Conservation (phyloP, 1,140 invertebrate species). For the Penaeus japonicus region DNA sequence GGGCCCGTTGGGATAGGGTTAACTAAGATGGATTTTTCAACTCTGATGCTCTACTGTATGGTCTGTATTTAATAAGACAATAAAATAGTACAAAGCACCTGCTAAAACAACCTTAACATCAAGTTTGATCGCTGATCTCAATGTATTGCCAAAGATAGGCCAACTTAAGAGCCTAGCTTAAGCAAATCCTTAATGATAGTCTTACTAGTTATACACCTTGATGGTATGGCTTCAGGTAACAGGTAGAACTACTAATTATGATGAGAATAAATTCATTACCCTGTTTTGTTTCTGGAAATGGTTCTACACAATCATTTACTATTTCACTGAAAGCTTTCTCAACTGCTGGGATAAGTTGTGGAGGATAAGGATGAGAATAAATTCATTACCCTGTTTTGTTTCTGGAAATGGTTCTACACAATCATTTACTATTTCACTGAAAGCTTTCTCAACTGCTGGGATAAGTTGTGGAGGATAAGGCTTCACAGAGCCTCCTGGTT, state of each 20-base stretch:
- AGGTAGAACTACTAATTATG: neutral
- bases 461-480: neutral
- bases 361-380: neutral
- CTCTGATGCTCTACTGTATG: no score
- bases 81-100: no score
- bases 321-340: conserved; percentile 11
- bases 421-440: conserved; percentile 13
- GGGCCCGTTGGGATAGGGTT: no score
- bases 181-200: conserved; percentile 3
- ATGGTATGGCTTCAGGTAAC: neutral
- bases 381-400: neutral
- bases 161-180: no score
- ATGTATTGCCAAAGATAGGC: no score
- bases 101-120: no score
- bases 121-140: no score
- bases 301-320: conserved; percentile 24
- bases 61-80: no score
- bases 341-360: neutral
- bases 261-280: neutral
- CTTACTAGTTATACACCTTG: neutral
- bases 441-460: neutral
- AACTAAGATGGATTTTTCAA: no score
- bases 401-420: conserved; percentile 11
- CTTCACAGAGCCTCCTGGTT: no score
- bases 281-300: neutral